Evolutionary conservation across 2,113 vertebrate genomes (phyloP).

Genomic region (Pontoporia blainvillei): DNA sequence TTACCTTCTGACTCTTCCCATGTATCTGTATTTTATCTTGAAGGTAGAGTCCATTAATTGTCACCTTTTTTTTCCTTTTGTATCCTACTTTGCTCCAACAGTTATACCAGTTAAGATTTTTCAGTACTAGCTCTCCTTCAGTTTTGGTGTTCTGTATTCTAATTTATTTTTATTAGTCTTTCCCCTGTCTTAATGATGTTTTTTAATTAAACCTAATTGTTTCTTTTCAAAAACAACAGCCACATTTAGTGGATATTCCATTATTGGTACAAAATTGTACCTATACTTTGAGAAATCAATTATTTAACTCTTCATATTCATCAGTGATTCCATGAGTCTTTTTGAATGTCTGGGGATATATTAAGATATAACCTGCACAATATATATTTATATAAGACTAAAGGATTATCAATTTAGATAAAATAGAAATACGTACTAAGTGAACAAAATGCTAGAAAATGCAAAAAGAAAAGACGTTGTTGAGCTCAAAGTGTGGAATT

Average conservation of each 20-base stretch:
- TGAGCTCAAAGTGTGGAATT: neutral
- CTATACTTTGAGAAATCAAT: neutral
- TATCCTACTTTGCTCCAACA: neutral
- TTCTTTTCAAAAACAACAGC: conserved; percentile 9
- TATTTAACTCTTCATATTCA: neutral
- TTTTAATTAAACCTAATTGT: conserved; percentile 47
- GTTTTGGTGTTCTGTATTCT: neutral
- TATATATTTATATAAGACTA: neutral
- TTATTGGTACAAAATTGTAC: neutral
- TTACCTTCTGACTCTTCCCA: neutral
- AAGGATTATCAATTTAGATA: neutral
- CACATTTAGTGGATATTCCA: neutral
- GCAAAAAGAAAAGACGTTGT: neutral
- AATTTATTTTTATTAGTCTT: conserved; percentile 34
- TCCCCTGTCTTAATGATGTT: neutral
- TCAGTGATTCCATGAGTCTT: neutral
- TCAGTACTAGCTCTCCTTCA: neutral
- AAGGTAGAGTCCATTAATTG: neutral
- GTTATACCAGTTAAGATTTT: neutral
- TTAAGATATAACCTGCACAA: neutral
- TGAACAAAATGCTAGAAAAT: neutral
- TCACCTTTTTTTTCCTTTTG: neutral
- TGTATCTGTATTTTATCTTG: neutral
- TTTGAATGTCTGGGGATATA: neutral
- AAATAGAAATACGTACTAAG: neutral